Evolutionary conservation across 2,888 invertebrate species (phyloP).

Genomic region (Stenichneumon culpator): DNA sequence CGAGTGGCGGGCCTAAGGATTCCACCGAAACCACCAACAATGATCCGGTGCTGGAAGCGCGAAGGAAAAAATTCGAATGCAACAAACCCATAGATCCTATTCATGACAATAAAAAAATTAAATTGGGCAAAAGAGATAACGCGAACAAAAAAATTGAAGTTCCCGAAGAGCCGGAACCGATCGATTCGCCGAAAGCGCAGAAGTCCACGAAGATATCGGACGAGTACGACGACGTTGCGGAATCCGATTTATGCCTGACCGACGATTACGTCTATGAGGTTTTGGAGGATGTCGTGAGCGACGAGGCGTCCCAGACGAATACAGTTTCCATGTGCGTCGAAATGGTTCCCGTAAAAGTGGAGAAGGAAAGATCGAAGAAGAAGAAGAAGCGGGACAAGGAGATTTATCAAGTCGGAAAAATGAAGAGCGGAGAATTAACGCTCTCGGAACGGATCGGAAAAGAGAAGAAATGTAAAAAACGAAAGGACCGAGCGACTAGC

Average conservation of each 20-base stretch:
- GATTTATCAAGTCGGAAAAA: constrained; percentile 85
- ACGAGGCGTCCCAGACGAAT: constrained; percentile 59
- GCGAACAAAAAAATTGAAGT: constrained; percentile 63
- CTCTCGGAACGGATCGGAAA: constrained; percentile 81
- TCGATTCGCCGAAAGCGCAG: constrained; percentile 41
- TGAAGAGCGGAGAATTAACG: constrained; percentile 77
- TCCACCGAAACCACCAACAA: constrained; percentile 70
- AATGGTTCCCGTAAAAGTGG: constrained; percentile 74
- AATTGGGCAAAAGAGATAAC: constrained; percentile 76
- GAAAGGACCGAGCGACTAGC: constrained; percentile 69
- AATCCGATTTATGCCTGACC: constrained; percentile 68
- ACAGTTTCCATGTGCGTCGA: constrained; percentile 73
- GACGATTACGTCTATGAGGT: constrained; percentile 70
- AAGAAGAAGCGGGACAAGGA: constrained; percentile 85
- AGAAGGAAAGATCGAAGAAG: constrained; percentile 82
- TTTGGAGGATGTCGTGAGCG: constrained; percentile 66
- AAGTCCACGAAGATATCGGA: constrained; percentile 40
- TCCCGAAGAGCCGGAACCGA: constrained; percentile 15
- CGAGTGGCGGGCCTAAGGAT: constrained; percentile 66
- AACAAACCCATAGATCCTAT: constrained; percentile 84
- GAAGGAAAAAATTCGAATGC: constrained; percentile 86
- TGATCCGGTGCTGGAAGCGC: constrained; percentile 86
- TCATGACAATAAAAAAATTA: constrained; percentile 86
- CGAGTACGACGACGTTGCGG: constrained; percentile 59
- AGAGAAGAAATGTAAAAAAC: constrained; percentile 81